Conservation (phyloP, 2,888 invertebrate genomes). For the Ischnus inquisitorius region DNA sequence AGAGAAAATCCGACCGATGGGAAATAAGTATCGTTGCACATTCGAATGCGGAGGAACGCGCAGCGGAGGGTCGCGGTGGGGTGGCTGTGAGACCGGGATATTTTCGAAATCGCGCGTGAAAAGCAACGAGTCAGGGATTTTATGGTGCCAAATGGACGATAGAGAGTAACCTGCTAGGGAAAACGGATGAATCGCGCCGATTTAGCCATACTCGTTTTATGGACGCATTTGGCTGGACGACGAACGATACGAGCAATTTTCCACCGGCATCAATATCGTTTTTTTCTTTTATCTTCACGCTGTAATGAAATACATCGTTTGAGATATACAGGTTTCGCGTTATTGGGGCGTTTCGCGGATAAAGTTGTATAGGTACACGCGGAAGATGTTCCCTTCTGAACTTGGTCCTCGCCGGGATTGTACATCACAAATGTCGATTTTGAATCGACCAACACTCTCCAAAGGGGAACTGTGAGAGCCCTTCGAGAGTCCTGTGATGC, state of each 20-base stretch:
- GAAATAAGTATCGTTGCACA: slow-evolving; percentile 39
- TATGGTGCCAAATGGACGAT: slow-evolving; percentile 56
- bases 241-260: slow-evolving; percentile 31
- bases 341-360: background rate
- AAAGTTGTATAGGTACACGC: background rate
- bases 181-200: background rate
- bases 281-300: slow-evolving; percentile 4
- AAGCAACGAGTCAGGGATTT: slow-evolving; percentile 55
- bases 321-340: background rate
- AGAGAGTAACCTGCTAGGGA: slow-evolving; percentile 21
- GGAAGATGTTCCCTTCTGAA: background rate
- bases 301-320: slow-evolving; percentile 32
- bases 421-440: background rate
- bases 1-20: too few species aligned
- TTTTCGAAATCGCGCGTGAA: slow-evolving; percentile 60
- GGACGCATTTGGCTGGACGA: slow-evolving; percentile 54
- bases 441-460: background rate
- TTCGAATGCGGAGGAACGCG: background rate
- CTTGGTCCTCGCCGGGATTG: background rate
- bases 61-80: too few species aligned
- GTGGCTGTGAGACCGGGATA: slow-evolving; percentile 1
- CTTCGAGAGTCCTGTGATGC: background rate
- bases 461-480: background rate
- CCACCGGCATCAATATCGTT: slow-evolving; percentile 6
- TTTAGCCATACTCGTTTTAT: slow-evolving; percentile 42